Base-by-base conservation (phyloP, 2,888 invertebrate genomes). In the Lampropteryx suffumata region DNA sequence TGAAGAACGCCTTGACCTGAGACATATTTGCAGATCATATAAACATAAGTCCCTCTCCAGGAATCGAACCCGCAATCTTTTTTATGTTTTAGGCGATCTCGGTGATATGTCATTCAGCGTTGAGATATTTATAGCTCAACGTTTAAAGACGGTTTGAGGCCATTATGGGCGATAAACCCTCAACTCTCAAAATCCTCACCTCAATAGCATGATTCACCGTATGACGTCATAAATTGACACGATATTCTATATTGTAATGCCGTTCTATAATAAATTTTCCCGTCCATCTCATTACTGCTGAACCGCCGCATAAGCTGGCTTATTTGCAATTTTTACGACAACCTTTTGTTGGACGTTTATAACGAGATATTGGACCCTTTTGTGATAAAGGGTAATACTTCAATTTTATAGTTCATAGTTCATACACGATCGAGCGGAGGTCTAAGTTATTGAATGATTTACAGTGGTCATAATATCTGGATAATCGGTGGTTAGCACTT, bases 331-430 rank as follows among this genome's bases (percentile, higher is more conserved):
- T 87, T 86, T 88, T 87, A 88, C 79, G 84, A 82, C 71, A 67
- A 61, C 65, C 76, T 71, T 75, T 82, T 84, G 82, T 84, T 76
- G 73, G 68, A 74, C 59, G 74, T 39, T 40, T 44, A 69, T 77
- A 79, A 81, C 75, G 75, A 80, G 79, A 84, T 82, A 79, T 78
- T 71, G 67, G 61, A 68, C 69, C 73, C 79, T 79, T 79, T 86
- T 84, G 67, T 73, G 71, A 78, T 79, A 76, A 73, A 75, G 64
- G 68, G 80, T 77, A 73, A 84, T 86, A 74, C 84, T 82, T 88
- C 84, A 88, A 87, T 80, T 87, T 89, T 88, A 87, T 84, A 84
- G 88, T 82, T 84, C 85, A 82, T 88, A 86, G 87, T 87, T 86
- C 87, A 82, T 70, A 72, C 64, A 58, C 67, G 67, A 67, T 64